Evolutionary conservation across 2,113 vertebrate species (phyloP).

Genomic region (Gavialis gangeticus): DNA sequence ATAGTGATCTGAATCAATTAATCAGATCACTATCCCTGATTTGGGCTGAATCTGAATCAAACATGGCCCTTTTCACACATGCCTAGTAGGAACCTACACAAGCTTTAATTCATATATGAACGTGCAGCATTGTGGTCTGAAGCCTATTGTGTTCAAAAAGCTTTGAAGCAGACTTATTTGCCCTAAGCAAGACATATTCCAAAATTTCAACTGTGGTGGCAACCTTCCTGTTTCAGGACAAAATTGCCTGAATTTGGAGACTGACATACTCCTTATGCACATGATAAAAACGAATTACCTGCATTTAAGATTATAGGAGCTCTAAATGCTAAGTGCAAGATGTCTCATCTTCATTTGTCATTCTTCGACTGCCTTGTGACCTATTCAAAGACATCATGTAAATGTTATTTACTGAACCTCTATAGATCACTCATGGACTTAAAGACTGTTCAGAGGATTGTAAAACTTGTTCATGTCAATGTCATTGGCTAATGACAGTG

Average conservation of each 20-base stretch:
- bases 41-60: neutral
- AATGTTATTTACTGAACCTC: constrained; percentile 23
- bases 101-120: neutral
- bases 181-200: neutral
- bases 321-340: constrained; percentile 26
- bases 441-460: neutral
- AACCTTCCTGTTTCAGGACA: neutral
- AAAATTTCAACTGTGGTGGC: neutral
- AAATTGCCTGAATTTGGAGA: constrained; percentile 6
- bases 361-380: constrained; percentile 29
- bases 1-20: too few species aligned
- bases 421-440: constrained; percentile 22
- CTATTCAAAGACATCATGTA: constrained; percentile 33
- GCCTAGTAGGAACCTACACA: fast-evolving
- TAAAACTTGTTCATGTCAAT: constrained; percentile 32
- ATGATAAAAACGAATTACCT: neutral
- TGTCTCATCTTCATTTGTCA: constrained; percentile 23
- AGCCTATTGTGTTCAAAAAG: neutral
- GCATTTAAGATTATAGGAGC: neutral
- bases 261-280: neutral
- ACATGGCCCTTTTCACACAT: neutral
- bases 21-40: neutral
- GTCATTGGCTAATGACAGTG: constrained; percentile 26
- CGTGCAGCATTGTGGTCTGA: neutral
- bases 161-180: neutral